Conservation (phyloP, 2,113 vertebrate genomes). For the Synodontis membranacea region DNA sequence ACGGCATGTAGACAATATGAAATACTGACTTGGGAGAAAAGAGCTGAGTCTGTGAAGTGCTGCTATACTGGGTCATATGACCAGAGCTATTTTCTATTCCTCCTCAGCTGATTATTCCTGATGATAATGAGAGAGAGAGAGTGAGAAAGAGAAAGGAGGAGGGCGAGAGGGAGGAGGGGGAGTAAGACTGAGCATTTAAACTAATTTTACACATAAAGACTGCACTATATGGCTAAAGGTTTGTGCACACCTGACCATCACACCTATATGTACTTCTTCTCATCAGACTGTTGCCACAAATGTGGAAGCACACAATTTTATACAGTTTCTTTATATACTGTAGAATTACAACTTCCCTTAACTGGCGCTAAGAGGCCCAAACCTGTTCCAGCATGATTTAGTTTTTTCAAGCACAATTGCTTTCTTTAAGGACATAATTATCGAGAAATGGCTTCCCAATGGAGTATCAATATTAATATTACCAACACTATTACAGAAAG, state of each 20-base stretch:
- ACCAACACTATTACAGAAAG: too few species aligned
- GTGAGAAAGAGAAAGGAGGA: not conserved
- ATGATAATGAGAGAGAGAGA: conserved; percentile 7
- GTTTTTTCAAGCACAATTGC: too few species aligned
- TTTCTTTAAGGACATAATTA: too few species aligned
- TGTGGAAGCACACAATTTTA: not conserved
- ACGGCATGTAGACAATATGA: not conserved
- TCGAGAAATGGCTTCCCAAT: too few species aligned
- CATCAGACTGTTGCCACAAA: not conserved
- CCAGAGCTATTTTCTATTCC: conserved; percentile 21
- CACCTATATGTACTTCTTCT: not conserved
- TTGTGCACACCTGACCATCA: not conserved
- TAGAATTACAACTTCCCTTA: not conserved
- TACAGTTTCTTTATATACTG: not conserved
- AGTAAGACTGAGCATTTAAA: not conserved
- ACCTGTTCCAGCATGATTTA: not conserved
- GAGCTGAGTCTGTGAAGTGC: not conserved
- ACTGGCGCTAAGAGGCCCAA: not conserved
- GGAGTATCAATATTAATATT: too few species aligned
- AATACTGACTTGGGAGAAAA: not conserved
- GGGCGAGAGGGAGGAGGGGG: not conserved
- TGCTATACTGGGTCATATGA: conserved; percentile 14
- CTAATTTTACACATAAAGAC: not conserved
- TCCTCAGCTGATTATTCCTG: conserved; percentile 27
- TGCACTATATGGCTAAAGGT: not conserved